Evolutionary conservation across 2,888 invertebrate genomes (phyloP).

Genomic region (Mythimna loreyi): DNA sequence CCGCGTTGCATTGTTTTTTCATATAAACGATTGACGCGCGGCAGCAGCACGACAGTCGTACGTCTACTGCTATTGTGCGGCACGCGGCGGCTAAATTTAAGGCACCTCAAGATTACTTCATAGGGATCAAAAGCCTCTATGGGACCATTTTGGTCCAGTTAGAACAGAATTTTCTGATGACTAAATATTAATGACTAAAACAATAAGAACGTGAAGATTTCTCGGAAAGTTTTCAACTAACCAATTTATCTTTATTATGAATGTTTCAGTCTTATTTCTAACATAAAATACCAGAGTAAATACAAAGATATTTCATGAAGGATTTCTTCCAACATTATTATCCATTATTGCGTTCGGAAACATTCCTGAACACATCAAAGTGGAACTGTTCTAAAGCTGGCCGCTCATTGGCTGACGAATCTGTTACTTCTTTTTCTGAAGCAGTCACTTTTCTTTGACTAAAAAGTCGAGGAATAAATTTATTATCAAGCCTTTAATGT

Average conservation of each 20-base stretch:
- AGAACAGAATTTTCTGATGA: too few relatives aligned
- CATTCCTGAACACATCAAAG: constrained; percentile 60
- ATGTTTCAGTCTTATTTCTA: constrained; percentile 15
- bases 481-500: not conserved
- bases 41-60: too few relatives aligned
- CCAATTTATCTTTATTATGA: not conserved
- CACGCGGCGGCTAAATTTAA: too few relatives aligned
- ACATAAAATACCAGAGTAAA: constrained; percentile 29
- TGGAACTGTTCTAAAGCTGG: constrained; percentile 29
- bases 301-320: constrained; percentile 34
- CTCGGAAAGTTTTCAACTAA: not conserved
- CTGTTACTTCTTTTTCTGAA: constrained; percentile 25
- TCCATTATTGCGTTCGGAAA: constrained; percentile 54
- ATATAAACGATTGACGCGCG: too few relatives aligned
- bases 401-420: constrained; percentile 40
- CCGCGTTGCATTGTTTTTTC: too few relatives aligned
- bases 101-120: too few relatives aligned
- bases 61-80: too few relatives aligned
- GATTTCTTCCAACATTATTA: constrained; percentile 53
- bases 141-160: too few relatives aligned
- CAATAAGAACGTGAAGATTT: not conserved
- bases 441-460: constrained; percentile 16
- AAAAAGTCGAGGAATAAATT: too few relatives aligned
- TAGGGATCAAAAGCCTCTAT: too few relatives aligned
- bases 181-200: not conserved